These are phyloP conservation scores for Lordiphosa mommai DNA, from an alignment of 1,140 invertebrate species.

Conservation along the genomic window DNA sequence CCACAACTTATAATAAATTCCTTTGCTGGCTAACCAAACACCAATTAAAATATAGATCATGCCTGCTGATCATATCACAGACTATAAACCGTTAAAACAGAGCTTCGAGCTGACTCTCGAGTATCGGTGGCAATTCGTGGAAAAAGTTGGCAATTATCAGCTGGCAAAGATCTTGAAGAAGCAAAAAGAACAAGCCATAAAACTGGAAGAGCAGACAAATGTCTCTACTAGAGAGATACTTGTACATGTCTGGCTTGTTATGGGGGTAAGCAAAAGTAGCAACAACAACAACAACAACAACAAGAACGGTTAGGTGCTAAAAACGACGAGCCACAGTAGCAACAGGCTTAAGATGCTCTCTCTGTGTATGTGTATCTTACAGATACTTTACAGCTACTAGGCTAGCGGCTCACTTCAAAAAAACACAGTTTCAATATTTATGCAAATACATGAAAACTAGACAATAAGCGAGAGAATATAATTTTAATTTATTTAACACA, in stretches of 20 bases:
- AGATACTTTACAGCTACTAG: conserved; percentile 53
- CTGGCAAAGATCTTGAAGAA: conserved; percentile 36
- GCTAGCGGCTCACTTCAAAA: conserved; percentile 52
- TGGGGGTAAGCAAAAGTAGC: conserved; percentile 36
- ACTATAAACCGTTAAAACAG: conserved; percentile 55
- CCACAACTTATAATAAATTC: conserved; percentile 36
- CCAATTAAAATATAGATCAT: conserved; percentile 78
- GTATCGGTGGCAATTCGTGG: conserved; percentile 55
- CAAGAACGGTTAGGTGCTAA: conserved; percentile 55
- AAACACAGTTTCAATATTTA: conserved; percentile 43
- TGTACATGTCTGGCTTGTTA: conserved; percentile 53
- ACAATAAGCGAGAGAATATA: conserved; percentile 14
- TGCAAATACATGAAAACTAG: conserved; percentile 54
- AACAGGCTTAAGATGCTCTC: conserved; percentile 1
- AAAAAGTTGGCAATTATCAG: conserved; percentile 52
- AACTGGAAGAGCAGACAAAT: conserved; percentile 47
- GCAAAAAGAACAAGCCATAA: conserved; percentile 65
- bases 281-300: conserved; percentile 19
- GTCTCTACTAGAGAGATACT: conserved; percentile 46
- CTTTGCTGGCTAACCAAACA: conserved; percentile 27
- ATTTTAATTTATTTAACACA: conserved; percentile 70
- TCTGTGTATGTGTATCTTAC: conserved; percentile 48
- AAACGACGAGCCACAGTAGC: conserved; percentile 54
- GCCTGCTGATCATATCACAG: conserved; percentile 50
- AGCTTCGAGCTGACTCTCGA: conserved; percentile 25